A percentile compares a stretch with the other conserved stretches of the same genome.
phyloP scores from a whole-genome alignment of 2,113 vertebrate species.

The Amphiprion percula region DNA sequence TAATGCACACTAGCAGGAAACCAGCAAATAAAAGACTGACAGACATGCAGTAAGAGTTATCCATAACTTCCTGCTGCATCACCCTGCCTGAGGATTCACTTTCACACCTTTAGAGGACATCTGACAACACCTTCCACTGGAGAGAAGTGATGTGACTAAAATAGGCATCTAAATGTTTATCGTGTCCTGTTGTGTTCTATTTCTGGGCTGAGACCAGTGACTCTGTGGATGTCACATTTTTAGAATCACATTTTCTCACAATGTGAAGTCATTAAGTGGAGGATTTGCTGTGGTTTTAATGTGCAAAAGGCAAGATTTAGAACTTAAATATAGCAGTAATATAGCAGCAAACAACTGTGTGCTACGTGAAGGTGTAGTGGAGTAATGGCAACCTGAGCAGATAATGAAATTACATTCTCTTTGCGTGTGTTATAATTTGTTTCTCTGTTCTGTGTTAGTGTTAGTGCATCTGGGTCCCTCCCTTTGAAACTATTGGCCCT shows the following conservation, averaged over 20 bases:
- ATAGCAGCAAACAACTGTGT: too few species aligned
- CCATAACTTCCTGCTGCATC: conserved; percentile 56
- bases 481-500: too few species aligned
- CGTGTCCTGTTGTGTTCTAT: conserved; percentile 20
- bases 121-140: conserved; percentile 60
- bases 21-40: conserved; percentile 7
- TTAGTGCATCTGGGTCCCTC: too few species aligned
- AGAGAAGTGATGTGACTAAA: conserved; percentile 44
- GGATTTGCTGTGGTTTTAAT: not conserved
- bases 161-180: conserved; percentile 45
- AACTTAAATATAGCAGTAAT: too few species aligned
- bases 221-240: not conserved
- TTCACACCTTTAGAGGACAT: conserved; percentile 71
- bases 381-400: too few species aligned
- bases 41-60: conserved; percentile 36
- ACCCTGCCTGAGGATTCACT: conserved; percentile 55
- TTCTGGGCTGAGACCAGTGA: conserved; percentile 8
- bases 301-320: too few species aligned
- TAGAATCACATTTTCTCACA: not conserved
- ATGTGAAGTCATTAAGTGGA: too few species aligned
- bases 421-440: too few species aligned
- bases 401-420: too few species aligned
- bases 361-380: too few species aligned
- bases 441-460: too few species aligned
- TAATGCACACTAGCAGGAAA: conserved; percentile 50